A percentile compares a stretch with the other conserved stretches of the same genome.
These are phyloP conservation scores for Mnemiopsis leidyi DNA, from an alignment of 37 sponge, comb jelly and placozoan species.

Conservation along the genomic window DNA sequence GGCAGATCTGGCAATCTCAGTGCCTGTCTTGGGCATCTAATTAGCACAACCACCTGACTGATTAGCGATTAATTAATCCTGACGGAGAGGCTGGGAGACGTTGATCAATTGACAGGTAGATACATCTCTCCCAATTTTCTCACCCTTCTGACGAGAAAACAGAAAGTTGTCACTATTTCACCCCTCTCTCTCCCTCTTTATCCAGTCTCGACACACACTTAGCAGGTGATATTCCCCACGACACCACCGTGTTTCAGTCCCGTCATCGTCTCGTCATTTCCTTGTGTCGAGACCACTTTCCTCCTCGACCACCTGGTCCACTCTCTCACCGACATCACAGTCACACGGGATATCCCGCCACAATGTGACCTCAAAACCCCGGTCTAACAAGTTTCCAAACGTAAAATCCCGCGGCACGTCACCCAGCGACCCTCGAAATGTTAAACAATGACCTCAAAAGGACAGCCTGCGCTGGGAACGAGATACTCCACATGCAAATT, in stretches of 20 bases:
- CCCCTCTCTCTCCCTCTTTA: no score
- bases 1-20: no score
- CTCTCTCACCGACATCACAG: not conserved
- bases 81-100: not conserved
- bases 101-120: not conserved
- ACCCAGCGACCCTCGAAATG: no score
- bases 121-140: not conserved
- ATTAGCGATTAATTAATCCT: not conserved
- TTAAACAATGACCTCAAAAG: no score
- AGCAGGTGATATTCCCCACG: not conserved
- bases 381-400: no score
- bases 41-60: not conserved
- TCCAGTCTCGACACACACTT: not conserved
- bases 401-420: no score
- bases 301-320: not conserved
- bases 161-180: not conserved
- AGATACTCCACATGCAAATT: no score
- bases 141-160: not conserved
- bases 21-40: not conserved
- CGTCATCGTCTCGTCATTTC: not conserved
- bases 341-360: no score
- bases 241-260: no score
- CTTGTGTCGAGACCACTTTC: not conserved
- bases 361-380: no score
- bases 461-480: no score